These are phyloP conservation scores for Caerostris extrusa DNA, from an alignment of 1,140 invertebrate species.

Conservation along the genomic window DNA sequence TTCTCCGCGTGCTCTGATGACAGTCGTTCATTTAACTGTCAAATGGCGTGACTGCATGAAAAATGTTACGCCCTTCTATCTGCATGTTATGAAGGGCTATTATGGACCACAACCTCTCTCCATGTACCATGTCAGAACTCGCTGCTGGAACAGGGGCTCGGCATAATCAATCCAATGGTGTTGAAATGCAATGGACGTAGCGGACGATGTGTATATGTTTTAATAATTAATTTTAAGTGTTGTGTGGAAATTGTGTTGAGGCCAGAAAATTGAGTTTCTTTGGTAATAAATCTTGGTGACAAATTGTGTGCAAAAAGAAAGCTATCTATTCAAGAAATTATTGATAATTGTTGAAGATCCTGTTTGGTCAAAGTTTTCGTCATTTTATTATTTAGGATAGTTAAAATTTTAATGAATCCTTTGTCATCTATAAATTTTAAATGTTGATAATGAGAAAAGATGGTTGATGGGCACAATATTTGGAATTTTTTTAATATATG, in stretches of 20 bases:
- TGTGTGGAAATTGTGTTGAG: background rate
- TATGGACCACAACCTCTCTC: background rate
- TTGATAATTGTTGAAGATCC: background rate
- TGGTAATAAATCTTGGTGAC: background rate
- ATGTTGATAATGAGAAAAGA: too few species aligned
- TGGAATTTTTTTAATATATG: too few species aligned
- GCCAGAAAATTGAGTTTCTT: background rate
- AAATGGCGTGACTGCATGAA: constrained; percentile 21
- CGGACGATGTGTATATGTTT: background rate
- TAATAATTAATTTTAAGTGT: constrained; percentile 25
- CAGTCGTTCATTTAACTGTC: constrained; percentile 35
- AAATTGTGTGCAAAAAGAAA: background rate
- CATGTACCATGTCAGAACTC: background rate
- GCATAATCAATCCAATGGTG: constrained; percentile 8
- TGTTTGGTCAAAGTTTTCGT: too few species aligned
- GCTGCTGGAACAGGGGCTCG: background rate
- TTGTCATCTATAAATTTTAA: too few species aligned
- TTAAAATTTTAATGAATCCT: too few species aligned
- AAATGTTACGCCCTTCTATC: constrained; percentile 24
- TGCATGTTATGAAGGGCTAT: constrained; percentile 8
- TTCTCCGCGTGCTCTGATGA: background rate
- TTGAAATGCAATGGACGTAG: background rate
- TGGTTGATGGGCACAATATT: too few species aligned
- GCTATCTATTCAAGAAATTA: background rate
- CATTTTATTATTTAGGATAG: too few species aligned